Base-by-base conservation (phyloP, 2,797 vertebrate genomes). In the Leucoraja ocellata region DNA sequence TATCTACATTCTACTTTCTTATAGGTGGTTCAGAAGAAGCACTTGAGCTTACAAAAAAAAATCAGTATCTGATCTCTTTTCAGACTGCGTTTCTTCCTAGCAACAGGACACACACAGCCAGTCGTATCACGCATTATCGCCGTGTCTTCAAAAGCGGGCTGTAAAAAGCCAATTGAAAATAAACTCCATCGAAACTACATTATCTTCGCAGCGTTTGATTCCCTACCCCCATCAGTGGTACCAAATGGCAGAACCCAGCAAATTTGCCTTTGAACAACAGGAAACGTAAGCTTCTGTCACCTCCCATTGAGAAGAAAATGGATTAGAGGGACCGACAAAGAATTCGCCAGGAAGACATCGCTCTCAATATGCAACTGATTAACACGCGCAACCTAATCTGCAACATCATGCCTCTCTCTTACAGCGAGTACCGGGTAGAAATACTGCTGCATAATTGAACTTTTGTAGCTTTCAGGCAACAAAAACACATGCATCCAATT, bases 261-360 rank as follows among this genome's bases (percentile, higher is more conserved):
- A 95, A 94, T 94, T 93, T 25, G 93, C 95, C 93, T 92, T 94
- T 95, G 95, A 95, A 95, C 93, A 96, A 96, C 97, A 97, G 97
- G 97, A 97, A 97, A 96, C 95, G 95, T 95, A 95, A 94, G 95
- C 96, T 96, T 95, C 95, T 95, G 96, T 95, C 96, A 95, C 95
- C 96, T 96, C 97, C 96, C 94, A 93, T 94, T 93, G 95, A 95
- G 95, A 96, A 94, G 95, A 96, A 97, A 96, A 95, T 58, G 95
- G 97, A 97, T 97, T 96, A 96, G 94, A 94, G 95, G 96, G 95
- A 93, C 94, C 95, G 96, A 98, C 97, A 98, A 97, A 97, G 96
- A 74, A 92, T 73, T 76, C 90, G 23, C 39, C 46, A 54, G 96
- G 94, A 95, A 94, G 95, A 95, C 95, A 95, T 95, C 94, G 94